Base-by-base conservation (phyloP, 2,797 vertebrate species). In the Pseudochromis fuscus region DNA sequence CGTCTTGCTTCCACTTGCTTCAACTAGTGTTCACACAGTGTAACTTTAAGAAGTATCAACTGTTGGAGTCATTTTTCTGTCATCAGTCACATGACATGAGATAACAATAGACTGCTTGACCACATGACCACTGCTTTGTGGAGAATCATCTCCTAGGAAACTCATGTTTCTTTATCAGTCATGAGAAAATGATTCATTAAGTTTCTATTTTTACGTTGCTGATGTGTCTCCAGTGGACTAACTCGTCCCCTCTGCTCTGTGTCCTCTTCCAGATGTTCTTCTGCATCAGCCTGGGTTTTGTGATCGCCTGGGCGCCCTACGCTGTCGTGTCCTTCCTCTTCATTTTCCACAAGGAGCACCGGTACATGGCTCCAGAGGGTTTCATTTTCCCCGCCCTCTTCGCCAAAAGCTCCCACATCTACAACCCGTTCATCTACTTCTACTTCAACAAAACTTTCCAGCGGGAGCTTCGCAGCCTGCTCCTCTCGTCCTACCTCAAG, bases 381-480 rank as follows among this genome's bases (percentile, higher is more conserved):
- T 93, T 91, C 0, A 82, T 92, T 5, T 90, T 94, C 24, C 91
- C 91, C 0, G 86, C 91, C 0, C 88, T 93, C 24, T 93, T 93
- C 1, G 91, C 92, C 77, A 94, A 93, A 71, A 93, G 90, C 76
- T 94, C 91, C 45, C 92, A 93, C 67, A 11, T 94, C 79, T 93
- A 93, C 89, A 94, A 93, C 81, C 93, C 92, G 1, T 81, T 93
- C 64, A 92, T 94, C 72, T 93, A 94, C 81, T 94, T 93, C 84
- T 93, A 91, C 84, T 93, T 93, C 40, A 94, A 93, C 83, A 91
- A 83, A 75, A 85, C 82, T 11, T 94, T 93, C 59, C 78, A 89
- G 59, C 67, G 49, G 56, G 92, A 93, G 77, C 81, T 94, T 10
- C 61, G 68, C n/a, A 5, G 16, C 28, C 70, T 93, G 15, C 44